Evolutionary conservation across 2,113 vertebrate genomes (phyloP), one percentile per base, ranked within the genome.

Genomic region (Pseudorhombus dupliciocellatus): DNA sequence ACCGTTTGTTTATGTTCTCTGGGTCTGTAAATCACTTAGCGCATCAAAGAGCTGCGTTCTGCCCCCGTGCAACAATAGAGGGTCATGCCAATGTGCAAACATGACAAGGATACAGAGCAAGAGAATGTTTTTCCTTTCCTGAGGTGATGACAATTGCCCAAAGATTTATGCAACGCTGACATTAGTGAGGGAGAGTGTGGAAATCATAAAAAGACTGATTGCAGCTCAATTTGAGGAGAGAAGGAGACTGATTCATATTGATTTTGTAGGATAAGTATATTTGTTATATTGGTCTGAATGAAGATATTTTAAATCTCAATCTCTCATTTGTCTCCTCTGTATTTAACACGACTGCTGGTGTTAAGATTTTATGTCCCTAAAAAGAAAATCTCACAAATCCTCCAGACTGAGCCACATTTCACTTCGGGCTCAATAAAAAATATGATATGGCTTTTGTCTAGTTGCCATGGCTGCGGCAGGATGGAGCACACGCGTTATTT

Each of bases 1-100:
- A 87, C 77, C 81, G 15, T 90, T 91, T 93, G 92, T 92, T 93
- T 90, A 78, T 86, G 84, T 92, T 84, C 88, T 81, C 62, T 68
- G 62, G 79, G 60, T 80, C 85, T 82, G 88, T 93, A 92, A 94
- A 94, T 93, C 93, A 94, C 90, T 94, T 89, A 91, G 79, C 90
- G 84, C 91, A 93, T 94, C 92, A 93, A 93, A 93, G 92, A 90
- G 80, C 80, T 70, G 64, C 70, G 63, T 72, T 87, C 83, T 66
- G 83, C 83, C 81, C 79, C 85, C 15, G 34, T 66, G 73, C 81
- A 90, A 94, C 93, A 93, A 93, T 92, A 76, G 77, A 16, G 62
- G 86, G 87, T 79, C 83, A 72, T 83, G 81, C 79, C 88, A 84
- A 77, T 78, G 68, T 86, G 77, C 88, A 88, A 90, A 91, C 85